Percentiles rank a stretch among this genome's conserved stretches.
Evolutionary conservation across 2,888 invertebrate species (phyloP).

Genomic region (Gastracanthus pulcherrimus): DNA sequence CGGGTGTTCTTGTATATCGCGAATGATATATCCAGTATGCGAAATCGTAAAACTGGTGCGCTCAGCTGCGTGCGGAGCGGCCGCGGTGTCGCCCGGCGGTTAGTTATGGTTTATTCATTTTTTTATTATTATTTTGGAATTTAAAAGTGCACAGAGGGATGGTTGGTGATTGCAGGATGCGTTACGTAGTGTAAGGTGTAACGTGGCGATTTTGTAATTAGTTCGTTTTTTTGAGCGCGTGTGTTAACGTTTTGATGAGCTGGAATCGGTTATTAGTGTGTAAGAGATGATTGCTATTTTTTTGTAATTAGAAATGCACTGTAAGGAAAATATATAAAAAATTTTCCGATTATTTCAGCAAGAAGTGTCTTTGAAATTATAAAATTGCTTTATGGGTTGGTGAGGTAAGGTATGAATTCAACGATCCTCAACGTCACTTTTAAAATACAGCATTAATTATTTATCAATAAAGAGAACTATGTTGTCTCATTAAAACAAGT

Average conservation of each 20-base stretch:
- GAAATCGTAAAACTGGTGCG: constrained; percentile 26
- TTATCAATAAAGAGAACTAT: no score
- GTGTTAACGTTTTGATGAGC: not conserved
- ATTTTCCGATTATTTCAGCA: no score
- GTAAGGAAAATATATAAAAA: no score
- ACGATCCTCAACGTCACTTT: no score
- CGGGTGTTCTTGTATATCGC: not conserved
- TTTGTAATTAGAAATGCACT: not conserved
- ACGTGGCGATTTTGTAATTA: not conserved
- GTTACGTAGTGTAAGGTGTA: not conserved
- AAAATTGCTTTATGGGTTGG: no score
- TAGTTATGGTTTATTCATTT: not conserved
- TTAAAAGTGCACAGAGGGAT: not conserved
- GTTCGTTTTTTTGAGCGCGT: not conserved
- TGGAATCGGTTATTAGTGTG: not conserved
- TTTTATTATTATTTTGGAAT: not conserved
- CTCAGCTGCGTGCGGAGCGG: not conserved
- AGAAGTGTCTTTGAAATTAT: no score
- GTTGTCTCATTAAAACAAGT: no score
- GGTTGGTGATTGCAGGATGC: not conserved
- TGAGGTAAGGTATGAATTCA: no score
- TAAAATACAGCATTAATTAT: no score
- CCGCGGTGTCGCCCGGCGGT: not conserved
- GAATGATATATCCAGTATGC: not conserved
- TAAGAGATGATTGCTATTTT: not conserved